A percentile compares a stretch with the other conserved stretches of the same genome.
Evolutionary conservation across 2,113 vertebrate genomes (phyloP).

Genomic region (Capreolus pygargus): DNA sequence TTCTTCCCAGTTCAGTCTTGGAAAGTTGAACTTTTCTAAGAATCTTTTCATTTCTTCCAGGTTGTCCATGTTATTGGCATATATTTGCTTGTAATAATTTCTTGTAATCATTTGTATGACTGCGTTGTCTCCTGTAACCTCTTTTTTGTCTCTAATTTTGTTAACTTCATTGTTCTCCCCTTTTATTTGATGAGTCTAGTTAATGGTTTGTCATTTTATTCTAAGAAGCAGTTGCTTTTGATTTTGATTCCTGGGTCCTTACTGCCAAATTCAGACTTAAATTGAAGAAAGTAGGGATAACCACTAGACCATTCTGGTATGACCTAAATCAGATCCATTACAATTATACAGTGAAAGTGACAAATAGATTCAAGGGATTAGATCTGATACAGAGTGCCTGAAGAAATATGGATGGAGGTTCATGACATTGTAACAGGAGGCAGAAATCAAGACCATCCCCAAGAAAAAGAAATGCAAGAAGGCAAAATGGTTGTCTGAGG

Average conservation of each 20-base stretch:
- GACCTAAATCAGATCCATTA: not conserved
- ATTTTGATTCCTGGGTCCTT: not conserved
- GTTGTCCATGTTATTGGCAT: not conserved
- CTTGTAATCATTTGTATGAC: not conserved
- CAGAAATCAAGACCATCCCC: not conserved
- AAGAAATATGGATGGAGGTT: not conserved
- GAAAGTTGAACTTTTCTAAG: not conserved
- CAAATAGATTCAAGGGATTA: not conserved
- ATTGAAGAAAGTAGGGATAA: not conserved
- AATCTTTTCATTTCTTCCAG: not conserved
- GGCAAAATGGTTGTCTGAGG: not conserved
- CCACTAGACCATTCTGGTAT: not conserved
- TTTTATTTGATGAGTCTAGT: not conserved
- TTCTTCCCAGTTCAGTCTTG: not conserved
- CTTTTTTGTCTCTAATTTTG: not conserved
- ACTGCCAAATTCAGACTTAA: not conserved
- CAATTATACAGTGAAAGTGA: not conserved
- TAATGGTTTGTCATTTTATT: not conserved
- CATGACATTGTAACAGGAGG: not conserved
- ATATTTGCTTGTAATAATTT: not conserved
- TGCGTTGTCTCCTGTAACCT: not conserved
- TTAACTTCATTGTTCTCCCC: not conserved
- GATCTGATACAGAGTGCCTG: not conserved
- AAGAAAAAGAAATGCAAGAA: not conserved
- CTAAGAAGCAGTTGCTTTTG: not conserved